Base-by-base conservation (phyloP, 2,113 vertebrate genomes). In the Nesogale talazaci region DNA sequence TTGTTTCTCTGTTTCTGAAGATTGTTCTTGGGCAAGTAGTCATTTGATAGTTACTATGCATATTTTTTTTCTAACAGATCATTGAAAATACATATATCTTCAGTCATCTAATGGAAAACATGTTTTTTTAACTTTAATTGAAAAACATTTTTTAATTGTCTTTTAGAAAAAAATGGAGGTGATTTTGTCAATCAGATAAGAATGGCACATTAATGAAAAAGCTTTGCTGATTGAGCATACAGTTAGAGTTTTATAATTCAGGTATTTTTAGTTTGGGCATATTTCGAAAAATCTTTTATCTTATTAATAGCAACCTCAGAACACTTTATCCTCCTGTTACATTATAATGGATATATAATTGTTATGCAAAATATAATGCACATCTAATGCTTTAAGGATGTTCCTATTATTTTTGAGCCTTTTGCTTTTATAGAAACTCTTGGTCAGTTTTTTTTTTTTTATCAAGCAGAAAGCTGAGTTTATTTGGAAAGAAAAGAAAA, bases 101-200 rank as follows among this genome's bases (percentile, higher is more conserved):
- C 46, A 52, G 14, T 6, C 9, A 2, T 52, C 46, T 52, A 52
- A 52, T 52, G 46, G 46, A 52, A 52, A 52, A 52, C 9, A 46
- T 46, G 14, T 52, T 52, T 52, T 52, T 52, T 12, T 12, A 7
- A 12, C 9, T 6, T 12, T 52, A 52, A 52, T 10, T 52, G 46
- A 52, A 52, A 52, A 52, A 5, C 46, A 12, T 52, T 52, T 46
- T 82, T 87, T 91, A 80, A 16, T 31, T 92, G 57, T 77, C 22
- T 56, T 72, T 83, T 86, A 88, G n/a, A 76, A 42, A 27, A 12
- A 92, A 94, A 90, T 83, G 29, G 29, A 94, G 69, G n/a, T 74
- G 25, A 31, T 65, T 91, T 88, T 67, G 69, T 87, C 22, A 65
- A 67, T 88, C 57, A 69, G 74, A 75, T 80, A 65, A 84, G 16